Evolutionary conservation across 1,140 invertebrate species (phyloP).

Genomic region (Heliconius eleuchia): DNA sequence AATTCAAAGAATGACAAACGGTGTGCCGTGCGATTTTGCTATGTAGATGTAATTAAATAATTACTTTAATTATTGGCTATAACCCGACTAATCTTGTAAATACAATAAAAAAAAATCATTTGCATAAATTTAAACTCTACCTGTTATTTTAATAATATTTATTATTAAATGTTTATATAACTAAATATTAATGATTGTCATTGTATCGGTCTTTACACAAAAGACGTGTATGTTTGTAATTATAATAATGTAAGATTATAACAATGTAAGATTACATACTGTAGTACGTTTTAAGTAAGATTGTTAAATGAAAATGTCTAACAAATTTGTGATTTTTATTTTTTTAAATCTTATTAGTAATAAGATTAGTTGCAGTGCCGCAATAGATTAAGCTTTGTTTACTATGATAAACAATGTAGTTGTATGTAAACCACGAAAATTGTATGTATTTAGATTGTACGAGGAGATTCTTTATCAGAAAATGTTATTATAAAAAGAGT

Average conservation of each 20-base stretch:
- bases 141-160: not conserved
- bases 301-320: slow-evolving; percentile 2
- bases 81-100: not conserved
- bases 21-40: not conserved
- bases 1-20: not conserved
- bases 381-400: slow-evolving; percentile 1
- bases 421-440: not conserved
- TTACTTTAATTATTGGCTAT: no score
- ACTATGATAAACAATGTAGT: not conserved
- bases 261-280: not conserved
- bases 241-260: slow-evolving; percentile 1
- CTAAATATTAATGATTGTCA: not conserved
- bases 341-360: not conserved
- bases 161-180: not conserved
- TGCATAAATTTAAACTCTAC: not conserved
- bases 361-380: slow-evolving; percentile 9
- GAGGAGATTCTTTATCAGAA: not conserved
- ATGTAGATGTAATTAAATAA: not conserved
- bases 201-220: not conserved
- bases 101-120: not conserved
- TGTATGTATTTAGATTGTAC: slow-evolving; percentile 1
- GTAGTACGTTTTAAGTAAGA: not conserved
- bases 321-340: slow-evolving; percentile 2
- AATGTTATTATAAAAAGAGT: not conserved
- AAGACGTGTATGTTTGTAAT: slow-evolving; percentile 1